Base-by-base conservation (phyloP, 1,140 invertebrate genomes). In the Drosophila tani region DNA sequence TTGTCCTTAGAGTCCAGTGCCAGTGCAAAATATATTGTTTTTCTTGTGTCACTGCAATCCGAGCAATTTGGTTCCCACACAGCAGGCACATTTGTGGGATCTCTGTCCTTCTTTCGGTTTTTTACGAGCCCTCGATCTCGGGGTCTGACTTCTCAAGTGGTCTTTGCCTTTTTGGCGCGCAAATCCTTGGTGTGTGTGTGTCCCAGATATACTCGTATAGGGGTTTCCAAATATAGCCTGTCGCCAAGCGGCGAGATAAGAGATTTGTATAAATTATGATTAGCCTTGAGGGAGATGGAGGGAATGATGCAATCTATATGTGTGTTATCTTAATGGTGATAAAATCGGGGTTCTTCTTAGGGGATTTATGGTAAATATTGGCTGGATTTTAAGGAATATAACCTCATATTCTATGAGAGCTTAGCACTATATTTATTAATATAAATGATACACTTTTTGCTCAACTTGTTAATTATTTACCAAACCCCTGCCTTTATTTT, bases 11-110 rank as follows among this genome's bases (percentile, higher is more conserved):
- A 14, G 27, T 60, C 59, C 58, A 64, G 58, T 17, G 27, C 27
- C 27, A 29, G 27, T 29, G 27, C 29, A 84, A 87, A 85, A 88
- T 60, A 74, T 73, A 43, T 59, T 76, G 71, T 79, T 66, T 55
- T 90, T 64, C 46, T 79, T 81, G 81, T 85, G 81, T 79, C 81
- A 85, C 19, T 88, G 85, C 81, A 74, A 73, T 59, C 55, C 49
- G 51, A 71, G 29, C 70, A 63, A 81, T 80, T 85, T 56, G 79
- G 85, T 90, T 90, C 85, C 85, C 85, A 90, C 85, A 90, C 85
- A 90, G 85, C 85, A 70, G 86, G 85, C 81, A 74, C 73, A 79
- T 56, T 56, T 56, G 53, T 87, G 60, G 41, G 55, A 69, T 57
- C 55, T 65, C 78, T 60, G 60, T 81, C 53, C 56, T 70, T 60